These are phyloP conservation scores for Ceratothoa steindachneri DNA, from an alignment of 2,888 invertebrate genomes.

Conservation along the genomic window DNA sequence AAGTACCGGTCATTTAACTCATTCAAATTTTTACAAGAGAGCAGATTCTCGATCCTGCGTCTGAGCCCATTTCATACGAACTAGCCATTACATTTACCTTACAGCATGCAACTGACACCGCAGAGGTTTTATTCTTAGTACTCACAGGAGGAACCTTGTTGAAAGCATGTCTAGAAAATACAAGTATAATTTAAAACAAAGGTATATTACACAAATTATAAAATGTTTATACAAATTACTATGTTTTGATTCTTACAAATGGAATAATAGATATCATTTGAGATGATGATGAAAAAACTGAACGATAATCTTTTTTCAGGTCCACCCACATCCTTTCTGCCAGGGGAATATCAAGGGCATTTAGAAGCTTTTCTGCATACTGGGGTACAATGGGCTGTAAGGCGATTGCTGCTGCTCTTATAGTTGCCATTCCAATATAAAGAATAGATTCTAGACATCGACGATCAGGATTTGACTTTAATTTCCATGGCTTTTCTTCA, in stretches of 20 bases:
- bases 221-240: background rate
- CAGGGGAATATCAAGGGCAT: slow-evolving; percentile 24
- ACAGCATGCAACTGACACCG: no score
- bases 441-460: slow-evolving; percentile 65
- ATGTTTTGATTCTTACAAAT: background rate
- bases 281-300: slow-evolving; percentile 13
- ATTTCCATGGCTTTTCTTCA: slow-evolving; percentile 79
- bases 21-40: no score
- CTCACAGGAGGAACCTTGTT: no score
- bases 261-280: background rate
- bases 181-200: no score
- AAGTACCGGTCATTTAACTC: no score
- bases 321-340: slow-evolving; percentile 15
- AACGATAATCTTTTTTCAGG: background rate
- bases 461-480: slow-evolving; percentile 62
- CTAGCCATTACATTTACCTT: no score
- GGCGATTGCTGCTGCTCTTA: slow-evolving; percentile 73
- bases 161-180: no score
- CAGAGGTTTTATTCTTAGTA: no score
- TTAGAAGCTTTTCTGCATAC: slow-evolving; percentile 25
- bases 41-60: no score
- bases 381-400: slow-evolving; percentile 79
- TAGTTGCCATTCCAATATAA: slow-evolving; percentile 76
- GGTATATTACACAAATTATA: no score
- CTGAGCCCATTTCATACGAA: no score